Evolutionary conservation across 2,797 vertebrate species (phyloP), one percentile per base, ranked within the genome.

Genomic region (Coranthus polyacanthus): DNA sequence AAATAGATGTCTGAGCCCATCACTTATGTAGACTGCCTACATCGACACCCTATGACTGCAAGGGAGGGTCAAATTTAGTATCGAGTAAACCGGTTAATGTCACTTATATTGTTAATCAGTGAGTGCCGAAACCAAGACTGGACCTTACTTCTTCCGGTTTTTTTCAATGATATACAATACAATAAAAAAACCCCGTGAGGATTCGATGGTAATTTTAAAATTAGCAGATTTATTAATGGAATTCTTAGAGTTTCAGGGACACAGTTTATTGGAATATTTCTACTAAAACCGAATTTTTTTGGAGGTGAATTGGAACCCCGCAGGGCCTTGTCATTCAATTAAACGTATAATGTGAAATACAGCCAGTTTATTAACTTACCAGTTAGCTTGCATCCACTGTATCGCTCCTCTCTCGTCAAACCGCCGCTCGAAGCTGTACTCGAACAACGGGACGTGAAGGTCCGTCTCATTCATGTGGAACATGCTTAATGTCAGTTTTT

Each of bases 341-440:
- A n/a, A n/a, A n/a, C n/a, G n/a, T n/a, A n/a, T n/a, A n/a, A n/a
- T n/a, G n/a, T n/a, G n/a, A n/a, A n/a, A n/a, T n/a, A n/a, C n/a
- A n/a, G 24, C 3, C 15, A 2, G 20, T n/a, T 0, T 12, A 1
- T 58, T 34, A 0, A 5, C 81, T 83, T 11, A 96, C 95, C 95
- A 96, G 89, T 96, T 92, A 0, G 87, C 83, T 51, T 92, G 88
- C 92, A 95, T 89, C 94, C 93, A 94, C 7, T 42, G 43, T 0
- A 92, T 41, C 32, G 89, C 92, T 12, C 43, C 69, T 9, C 86
- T 43, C 49, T 92, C 85, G 50, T 94, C 88, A 36, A 79, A 83
- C 0, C 26, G 61, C 51, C 64, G 75, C 90, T 96, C 95, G 64
- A 96, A 95, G 64, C 87, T 61, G 78, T 83, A 94, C 68, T 92